A percentile compares a stretch with the other conserved stretches of the same genome.
Conservation (phyloP, 2,888 invertebrate genomes). For the Mesoligia furuncula region DNA sequence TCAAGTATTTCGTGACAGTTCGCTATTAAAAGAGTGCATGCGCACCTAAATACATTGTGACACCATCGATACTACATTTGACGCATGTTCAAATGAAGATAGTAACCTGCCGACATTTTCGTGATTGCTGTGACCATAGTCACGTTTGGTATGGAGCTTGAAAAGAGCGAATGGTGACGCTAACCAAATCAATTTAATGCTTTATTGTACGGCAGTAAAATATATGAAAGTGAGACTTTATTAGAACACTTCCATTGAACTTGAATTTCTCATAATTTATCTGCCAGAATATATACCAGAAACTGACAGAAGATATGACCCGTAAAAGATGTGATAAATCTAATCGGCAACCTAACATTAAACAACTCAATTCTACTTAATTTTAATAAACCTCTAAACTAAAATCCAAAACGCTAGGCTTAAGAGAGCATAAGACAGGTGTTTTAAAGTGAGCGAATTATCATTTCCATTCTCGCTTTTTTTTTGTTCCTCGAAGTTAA, state of each 20-base stretch:
- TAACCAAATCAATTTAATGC: slow-evolving; percentile 19
- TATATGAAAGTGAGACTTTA: slow-evolving; percentile 1
- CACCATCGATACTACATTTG: slow-evolving; percentile 14
- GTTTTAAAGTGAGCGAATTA: background rate
- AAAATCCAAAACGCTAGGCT: background rate
- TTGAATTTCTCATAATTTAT: background rate
- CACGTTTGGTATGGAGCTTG: slow-evolving; percentile 3
- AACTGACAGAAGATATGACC: background rate
- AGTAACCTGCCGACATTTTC: background rate
- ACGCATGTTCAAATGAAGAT: slow-evolving; percentile 1
- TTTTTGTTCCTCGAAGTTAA: background rate
- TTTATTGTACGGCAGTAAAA: slow-evolving; percentile 11
- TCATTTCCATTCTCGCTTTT: background rate
- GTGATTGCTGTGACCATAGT: slow-evolving; percentile 7
- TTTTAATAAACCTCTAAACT: background rate
- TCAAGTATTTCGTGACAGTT: slow-evolving; percentile 28
- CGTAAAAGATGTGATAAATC: background rate
- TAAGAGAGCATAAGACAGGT: background rate
- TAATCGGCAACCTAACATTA: background rate
- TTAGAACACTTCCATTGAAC: slow-evolving; percentile 1
- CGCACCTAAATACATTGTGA: slow-evolving; percentile 18
- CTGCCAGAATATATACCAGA: background rate
- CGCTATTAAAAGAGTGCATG: slow-evolving; percentile 22
- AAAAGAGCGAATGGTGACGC: slow-evolving; percentile 9
- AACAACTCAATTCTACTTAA: background rate